Conservation (phyloP, 2,797 vertebrate species). For the Argyrosomus regius region DNA sequence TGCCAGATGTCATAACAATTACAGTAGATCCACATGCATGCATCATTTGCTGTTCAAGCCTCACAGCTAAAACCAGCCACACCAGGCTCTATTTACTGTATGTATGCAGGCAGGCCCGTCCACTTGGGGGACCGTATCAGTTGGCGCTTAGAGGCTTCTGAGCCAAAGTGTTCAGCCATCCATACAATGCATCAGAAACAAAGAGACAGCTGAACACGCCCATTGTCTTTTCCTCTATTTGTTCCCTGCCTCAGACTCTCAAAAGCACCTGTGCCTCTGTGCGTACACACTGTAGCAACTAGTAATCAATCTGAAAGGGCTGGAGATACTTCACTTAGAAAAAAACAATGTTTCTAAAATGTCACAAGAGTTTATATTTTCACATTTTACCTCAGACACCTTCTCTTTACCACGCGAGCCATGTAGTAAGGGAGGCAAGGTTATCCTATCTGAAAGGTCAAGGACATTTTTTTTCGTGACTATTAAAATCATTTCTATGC, state of each 20-base stretch:
- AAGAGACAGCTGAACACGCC: slow-evolving; percentile 52
- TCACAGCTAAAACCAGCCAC: slow-evolving; percentile 22
- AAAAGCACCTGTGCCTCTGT: slow-evolving; percentile 25
- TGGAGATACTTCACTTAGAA: neutral
- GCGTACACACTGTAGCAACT: neutral
- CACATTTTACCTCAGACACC: neutral
- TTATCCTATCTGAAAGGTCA: neutral
- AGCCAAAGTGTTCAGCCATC: slow-evolving; percentile 47
- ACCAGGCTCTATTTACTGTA: neutral
- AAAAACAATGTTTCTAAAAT: neutral
- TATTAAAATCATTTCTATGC: neutral
- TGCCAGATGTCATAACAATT: slow-evolving; percentile 22
- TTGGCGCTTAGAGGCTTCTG: slow-evolving; percentile 33
- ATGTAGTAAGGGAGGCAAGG: too few species aligned
- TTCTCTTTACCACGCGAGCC: neutral
- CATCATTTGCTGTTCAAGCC: slow-evolving; percentile 24
- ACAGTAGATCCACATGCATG: slow-evolving; percentile 11
- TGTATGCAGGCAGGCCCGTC: slow-evolving; percentile 14
- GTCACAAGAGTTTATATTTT: neutral
- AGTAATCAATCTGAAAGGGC: slow-evolving; percentile 18
- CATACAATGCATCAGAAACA: slow-evolving; percentile 52
- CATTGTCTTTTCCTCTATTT: slow-evolving; percentile 14
- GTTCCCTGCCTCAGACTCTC: slow-evolving; percentile 29
- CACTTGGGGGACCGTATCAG: slow-evolving; percentile 38
- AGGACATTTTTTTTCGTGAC: too few species aligned